Conservation (phyloP, 2,888 invertebrate genomes). For the Acrocyrtus sp. region DNA sequence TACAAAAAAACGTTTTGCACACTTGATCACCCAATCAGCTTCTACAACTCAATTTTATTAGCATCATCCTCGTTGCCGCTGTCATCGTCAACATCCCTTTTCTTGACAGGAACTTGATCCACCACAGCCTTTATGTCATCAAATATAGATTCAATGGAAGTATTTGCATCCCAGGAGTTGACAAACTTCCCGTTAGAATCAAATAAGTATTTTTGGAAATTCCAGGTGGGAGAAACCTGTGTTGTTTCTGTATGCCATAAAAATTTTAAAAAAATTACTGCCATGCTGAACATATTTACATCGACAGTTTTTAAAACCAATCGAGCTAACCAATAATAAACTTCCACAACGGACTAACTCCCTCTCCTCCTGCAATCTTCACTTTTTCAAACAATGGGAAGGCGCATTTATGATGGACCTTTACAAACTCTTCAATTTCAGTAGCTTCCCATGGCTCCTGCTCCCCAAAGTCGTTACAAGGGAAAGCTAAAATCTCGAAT, state of each 20-base stretch:
- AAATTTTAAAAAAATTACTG: too few species aligned
- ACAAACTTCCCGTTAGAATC: conserved; percentile 67
- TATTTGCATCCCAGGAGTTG: conserved; percentile 67
- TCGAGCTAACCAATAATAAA: conserved; percentile 64
- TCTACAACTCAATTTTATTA: conserved; percentile 25
- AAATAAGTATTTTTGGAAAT: conserved; percentile 70
- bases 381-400: conserved; percentile 69
- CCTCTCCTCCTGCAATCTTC: conserved; percentile 66
- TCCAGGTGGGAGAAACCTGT: conserved; percentile 67
- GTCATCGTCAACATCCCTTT: neutral
- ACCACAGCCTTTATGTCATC: conserved; percentile 58
- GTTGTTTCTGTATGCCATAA: conserved; percentile 26
- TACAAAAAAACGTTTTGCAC: too few species aligned
- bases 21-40: too few species aligned
- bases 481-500: conserved; percentile 66
- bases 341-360: conserved; percentile 66
- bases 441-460: conserved; percentile 68
- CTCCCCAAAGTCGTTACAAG: conserved; percentile 68
- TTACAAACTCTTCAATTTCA: conserved; percentile 66
- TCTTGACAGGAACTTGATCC: conserved; percentile 18
- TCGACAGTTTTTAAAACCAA: too few species aligned
- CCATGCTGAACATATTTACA: too few species aligned
- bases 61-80: too few species aligned
- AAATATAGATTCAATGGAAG: conserved; percentile 65
- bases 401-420: conserved; percentile 65